Percentiles rank a stretch among this genome's conserved stretches.
These are phyloP conservation scores for Bergia puertoricense DNA, from an alignment of 92 coral and sea anemone species.

Conservation along the genomic window DNA sequence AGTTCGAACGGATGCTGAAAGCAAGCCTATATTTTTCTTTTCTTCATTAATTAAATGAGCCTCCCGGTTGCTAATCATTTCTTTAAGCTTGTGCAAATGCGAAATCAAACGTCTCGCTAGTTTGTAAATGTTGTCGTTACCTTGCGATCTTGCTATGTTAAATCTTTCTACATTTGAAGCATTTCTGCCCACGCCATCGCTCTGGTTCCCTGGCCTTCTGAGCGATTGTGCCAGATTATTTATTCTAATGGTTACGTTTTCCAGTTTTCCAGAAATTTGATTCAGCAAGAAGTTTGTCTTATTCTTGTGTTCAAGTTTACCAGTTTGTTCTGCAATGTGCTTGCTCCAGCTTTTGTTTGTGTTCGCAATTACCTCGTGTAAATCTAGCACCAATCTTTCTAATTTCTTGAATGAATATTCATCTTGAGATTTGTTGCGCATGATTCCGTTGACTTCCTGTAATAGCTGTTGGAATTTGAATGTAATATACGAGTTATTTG, in stretches of 20 bases:
- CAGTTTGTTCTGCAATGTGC: background rate
- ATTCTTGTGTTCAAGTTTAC: background rate
- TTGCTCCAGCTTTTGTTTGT: background rate
- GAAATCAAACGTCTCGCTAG: constrained; percentile 9
- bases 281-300: background rate
- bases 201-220: constrained; percentile 9
- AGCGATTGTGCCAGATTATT: constrained; percentile 25
- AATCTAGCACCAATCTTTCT: constrained; percentile 34
- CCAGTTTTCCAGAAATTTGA: constrained; percentile 6
- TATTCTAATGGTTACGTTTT: constrained; percentile 34
- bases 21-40: background rate
- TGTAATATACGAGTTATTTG: background rate
- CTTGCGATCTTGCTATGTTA: constrained; percentile 25
- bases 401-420: constrained; percentile 36
- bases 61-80: background rate
- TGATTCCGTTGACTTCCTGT: constrained; percentile 38
- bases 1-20: background rate
- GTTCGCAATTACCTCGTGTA: constrained; percentile 27
- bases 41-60: background rate
- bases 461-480: constrained; percentile 42
- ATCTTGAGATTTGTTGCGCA: constrained; percentile 12
- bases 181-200: background rate
- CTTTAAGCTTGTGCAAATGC: constrained; percentile 19
- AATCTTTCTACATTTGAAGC: background rate
- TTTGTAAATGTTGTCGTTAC: background rate